These are phyloP conservation scores for Cabera pusaria DNA, from an alignment of 2,888 invertebrate genomes.

Conservation along the genomic window DNA sequence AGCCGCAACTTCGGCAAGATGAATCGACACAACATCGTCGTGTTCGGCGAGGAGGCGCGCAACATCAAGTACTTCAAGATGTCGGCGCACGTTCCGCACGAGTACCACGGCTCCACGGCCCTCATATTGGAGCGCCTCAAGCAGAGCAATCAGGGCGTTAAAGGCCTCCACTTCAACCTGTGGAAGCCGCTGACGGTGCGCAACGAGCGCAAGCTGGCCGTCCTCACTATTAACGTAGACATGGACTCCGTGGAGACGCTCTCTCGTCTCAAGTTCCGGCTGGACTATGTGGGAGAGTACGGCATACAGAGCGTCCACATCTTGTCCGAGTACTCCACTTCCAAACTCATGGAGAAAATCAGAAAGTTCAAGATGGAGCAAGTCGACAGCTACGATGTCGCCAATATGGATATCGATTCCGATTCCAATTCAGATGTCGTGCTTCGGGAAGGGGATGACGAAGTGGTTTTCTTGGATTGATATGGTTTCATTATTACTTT, in stretches of 20 bases:
- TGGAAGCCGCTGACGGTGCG: conserved; percentile 49
- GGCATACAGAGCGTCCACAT: conserved; percentile 35
- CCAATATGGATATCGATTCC: conserved; percentile 69
- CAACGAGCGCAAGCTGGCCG: conserved; percentile 17
- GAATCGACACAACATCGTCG: conserved; percentile 44
- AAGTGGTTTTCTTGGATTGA: conserved; percentile 40
- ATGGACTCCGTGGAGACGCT: conserved; percentile 62
- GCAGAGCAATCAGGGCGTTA: conserved; percentile 57
- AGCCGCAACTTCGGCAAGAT: conserved; percentile 54
- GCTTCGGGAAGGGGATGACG: no score
- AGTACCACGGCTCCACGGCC: conserved; percentile 24
- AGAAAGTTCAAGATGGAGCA: conserved; percentile 52
- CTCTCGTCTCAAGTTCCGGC: conserved; percentile 43
- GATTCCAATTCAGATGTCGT: conserved; percentile 42
- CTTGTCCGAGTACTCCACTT: conserved; percentile 41
- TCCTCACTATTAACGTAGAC: conserved; percentile 54
- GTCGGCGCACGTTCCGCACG: conserved; percentile 38
- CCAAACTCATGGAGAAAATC: conserved; percentile 45
- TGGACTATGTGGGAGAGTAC: conserved; percentile 52
- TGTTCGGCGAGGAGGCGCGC: conserved; percentile 49
- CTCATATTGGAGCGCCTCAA: conserved; percentile 49
- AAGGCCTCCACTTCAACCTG: conserved; percentile 56
- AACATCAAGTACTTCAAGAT: conserved; percentile 52
- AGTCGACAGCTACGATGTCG: conserved; percentile 59
- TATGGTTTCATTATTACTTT: no score